Conservation (phyloP, 2,888 invertebrate genomes). For the Rotaria macrura region DNA sequence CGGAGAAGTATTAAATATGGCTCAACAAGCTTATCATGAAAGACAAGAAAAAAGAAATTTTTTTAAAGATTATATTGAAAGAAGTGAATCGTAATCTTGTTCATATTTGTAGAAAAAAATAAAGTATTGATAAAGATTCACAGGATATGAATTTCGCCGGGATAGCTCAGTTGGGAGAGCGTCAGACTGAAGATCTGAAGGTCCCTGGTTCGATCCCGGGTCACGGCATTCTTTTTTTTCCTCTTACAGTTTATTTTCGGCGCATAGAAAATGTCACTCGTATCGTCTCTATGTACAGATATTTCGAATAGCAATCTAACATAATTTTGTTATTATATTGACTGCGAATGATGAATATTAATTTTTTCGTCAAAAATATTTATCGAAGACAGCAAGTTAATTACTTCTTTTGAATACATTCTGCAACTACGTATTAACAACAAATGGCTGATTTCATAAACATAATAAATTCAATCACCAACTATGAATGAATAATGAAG, state of each 20-base stretch:
- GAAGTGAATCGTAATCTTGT: background rate
- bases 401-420: too few species aligned
- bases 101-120: background rate
- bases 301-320: too few species aligned
- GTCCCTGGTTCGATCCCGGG: conserved; percentile 22
- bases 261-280: too few species aligned
- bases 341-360: too few species aligned
- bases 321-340: too few species aligned
- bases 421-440: too few species aligned
- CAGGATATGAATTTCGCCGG: background rate
- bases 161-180: conserved; percentile 23
- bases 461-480: too few species aligned
- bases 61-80: conserved; percentile 31
- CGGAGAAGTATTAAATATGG: conserved; percentile 23
- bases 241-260: background rate
- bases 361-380: too few species aligned
- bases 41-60: conserved; percentile 18
- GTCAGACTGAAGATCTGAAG: conserved; percentile 21
- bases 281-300: too few species aligned
- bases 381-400: too few species aligned
- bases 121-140: background rate
- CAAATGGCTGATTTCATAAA: too few species aligned
- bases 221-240: background rate
- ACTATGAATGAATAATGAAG: too few species aligned
- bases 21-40: conserved; percentile 37